A percentile compares a stretch with the other conserved stretches of the same genome.
phyloP scores from a whole-genome alignment of 2,888 invertebrate species.

The Cerceris rybyensis region DNA sequence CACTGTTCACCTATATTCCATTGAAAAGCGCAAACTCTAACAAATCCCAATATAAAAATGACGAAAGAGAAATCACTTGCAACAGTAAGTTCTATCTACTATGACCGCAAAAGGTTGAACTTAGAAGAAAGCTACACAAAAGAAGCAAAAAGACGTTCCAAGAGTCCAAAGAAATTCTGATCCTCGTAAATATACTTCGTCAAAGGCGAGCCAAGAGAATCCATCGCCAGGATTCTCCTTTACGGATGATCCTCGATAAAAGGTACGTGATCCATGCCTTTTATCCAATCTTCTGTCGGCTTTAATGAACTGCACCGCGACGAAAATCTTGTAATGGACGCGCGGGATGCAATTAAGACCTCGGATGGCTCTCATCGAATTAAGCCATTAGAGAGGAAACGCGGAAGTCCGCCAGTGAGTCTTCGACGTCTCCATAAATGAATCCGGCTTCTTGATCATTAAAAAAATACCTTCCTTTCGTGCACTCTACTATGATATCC shows the following conservation, averaged over 20 bases:
- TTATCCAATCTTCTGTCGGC: slow-evolving; percentile 3
- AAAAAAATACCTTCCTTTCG: not conserved
- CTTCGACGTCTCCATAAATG: not conserved
- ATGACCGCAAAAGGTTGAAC: too few species aligned
- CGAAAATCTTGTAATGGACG: slow-evolving; percentile 5
- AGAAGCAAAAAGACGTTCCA: not conserved
- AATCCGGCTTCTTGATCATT: not conserved
- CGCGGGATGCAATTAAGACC: slow-evolving; percentile 14
- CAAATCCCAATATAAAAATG: too few species aligned
- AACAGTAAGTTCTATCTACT: too few species aligned
- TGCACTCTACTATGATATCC: too few species aligned
- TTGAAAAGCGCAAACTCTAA: too few species aligned
- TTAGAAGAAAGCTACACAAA: too few species aligned
- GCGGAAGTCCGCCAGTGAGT: not conserved
- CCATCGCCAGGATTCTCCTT: not conserved
- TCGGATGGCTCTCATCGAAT: slow-evolving; percentile 13
- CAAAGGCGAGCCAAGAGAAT: not conserved
- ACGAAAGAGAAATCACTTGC: too few species aligned
- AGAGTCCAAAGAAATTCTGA: not conserved
- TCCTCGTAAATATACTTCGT: not conserved
- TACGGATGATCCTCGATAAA: slow-evolving; percentile 3
- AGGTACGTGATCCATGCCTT: slow-evolving; percentile 4
- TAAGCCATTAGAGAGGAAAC: slow-evolving; percentile 11
- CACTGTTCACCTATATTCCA: too few species aligned
- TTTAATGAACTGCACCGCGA: slow-evolving; percentile 8